These are phyloP conservation scores for Zosterops hypoxanthus DNA, from an alignment of 2,113 vertebrate species.

Conservation along the genomic window DNA sequence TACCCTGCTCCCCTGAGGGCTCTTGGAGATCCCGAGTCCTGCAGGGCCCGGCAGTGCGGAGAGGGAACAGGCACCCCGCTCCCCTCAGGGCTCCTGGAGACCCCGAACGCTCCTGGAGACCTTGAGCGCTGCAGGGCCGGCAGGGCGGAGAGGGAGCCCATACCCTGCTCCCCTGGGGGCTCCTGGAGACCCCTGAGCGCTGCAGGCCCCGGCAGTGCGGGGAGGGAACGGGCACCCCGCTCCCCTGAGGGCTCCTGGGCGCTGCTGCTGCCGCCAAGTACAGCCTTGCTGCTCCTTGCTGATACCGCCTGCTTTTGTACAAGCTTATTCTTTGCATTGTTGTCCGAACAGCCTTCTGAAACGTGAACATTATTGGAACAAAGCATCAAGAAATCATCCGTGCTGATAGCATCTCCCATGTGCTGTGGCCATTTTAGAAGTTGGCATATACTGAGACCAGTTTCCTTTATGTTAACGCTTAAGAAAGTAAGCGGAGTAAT, in stretches of 20 bases:
- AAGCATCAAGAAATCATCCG: not conserved
- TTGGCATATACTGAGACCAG: not conserved
- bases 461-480: not conserved
- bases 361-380: not conserved
- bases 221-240: not conserved
- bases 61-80: not conserved
- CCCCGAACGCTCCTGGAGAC: not conserved
- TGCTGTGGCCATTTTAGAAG: not conserved
- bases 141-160: not conserved
- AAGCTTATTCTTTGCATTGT: not conserved
- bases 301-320: not conserved
- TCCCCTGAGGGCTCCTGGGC: not conserved
- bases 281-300: not conserved
- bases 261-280: accelerated
- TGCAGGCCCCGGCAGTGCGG: no score
- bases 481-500: not conserved
- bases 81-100: not conserved
- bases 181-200: no score
- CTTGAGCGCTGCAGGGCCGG: not conserved
- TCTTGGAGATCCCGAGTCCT: not conserved
- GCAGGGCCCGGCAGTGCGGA: no score
- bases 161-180: not conserved
- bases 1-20: not conserved
- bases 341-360: not conserved
- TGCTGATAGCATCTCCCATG: not conserved